Evolutionary conservation across 2,797 vertebrate genomes (phyloP).

Genomic region (Chiroxiphia lanceolata): DNA sequence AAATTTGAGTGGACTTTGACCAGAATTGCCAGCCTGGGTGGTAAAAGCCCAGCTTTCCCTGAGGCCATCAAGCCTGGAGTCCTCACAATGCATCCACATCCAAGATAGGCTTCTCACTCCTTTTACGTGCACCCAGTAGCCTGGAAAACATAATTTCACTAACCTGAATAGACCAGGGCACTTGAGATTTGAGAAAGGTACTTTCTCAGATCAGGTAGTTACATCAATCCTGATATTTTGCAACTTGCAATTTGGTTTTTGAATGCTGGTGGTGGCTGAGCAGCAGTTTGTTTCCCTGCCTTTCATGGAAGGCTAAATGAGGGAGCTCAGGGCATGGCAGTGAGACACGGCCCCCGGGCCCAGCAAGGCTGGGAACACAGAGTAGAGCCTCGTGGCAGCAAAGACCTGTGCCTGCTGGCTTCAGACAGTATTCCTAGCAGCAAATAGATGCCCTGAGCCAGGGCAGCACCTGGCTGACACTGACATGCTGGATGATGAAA

Average conservation of each 20-base stretch:
- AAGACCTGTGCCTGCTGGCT: not conserved
- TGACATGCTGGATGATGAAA: not conserved
- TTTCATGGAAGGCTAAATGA: not conserved
- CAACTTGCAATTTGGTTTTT: not conserved
- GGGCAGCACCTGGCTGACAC: not conserved
- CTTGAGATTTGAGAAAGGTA: not conserved
- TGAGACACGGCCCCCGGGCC: not conserved
- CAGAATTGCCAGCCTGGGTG: not conserved
- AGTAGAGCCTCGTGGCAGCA: not conserved
- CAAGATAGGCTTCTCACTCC: rapidly evolving
- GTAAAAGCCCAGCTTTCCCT: not conserved
- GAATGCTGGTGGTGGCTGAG: not conserved
- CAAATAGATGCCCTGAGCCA: not conserved
- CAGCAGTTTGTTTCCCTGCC: not conserved
- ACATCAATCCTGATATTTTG: not conserved
- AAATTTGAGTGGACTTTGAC: not conserved
- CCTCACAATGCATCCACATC: not conserved
- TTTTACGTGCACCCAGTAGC: rapidly evolving
- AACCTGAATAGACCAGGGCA: not conserved
- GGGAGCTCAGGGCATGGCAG: not conserved
- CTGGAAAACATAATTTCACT: not conserved
- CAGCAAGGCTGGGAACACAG: not conserved
- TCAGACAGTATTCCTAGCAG: not conserved
- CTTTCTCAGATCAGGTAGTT: not conserved
- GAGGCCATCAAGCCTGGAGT: not conserved